Conservation (phyloP, 1,140 invertebrate species). For the Drosophila simulans region DNA sequence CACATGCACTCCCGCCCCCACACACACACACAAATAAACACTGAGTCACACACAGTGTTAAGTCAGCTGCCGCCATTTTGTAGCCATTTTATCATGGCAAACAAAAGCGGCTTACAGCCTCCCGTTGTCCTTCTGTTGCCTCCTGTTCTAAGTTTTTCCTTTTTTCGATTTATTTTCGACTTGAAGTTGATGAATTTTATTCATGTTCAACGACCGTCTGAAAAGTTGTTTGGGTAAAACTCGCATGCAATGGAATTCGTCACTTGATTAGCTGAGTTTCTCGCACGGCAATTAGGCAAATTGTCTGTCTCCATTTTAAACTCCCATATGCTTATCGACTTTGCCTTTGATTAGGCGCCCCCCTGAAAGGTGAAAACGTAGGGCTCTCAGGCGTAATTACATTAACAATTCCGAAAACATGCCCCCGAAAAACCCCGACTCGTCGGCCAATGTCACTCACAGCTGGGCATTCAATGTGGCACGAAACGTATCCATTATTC, state of each 20-base stretch:
- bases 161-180: conserved; percentile 30
- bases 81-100: conserved; percentile 73
- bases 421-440: conserved; percentile 30
- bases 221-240: conserved; percentile 52
- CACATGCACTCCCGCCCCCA: conserved; percentile 12
- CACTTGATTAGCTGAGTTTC: conserved; percentile 53
- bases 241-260: conserved; percentile 35
- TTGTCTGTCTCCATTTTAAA: conserved; percentile 60
- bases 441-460: conserved; percentile 68
- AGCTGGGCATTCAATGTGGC: conserved; percentile 74
- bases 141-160: neutral
- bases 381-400: conserved; percentile 76
- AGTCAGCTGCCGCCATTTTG: conserved; percentile 77
- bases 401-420: conserved; percentile 79
- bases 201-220: conserved; percentile 50
- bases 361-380: conserved; percentile 17
- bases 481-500: conserved; percentile 78
- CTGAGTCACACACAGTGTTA: conserved; percentile 34
- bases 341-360: conserved; percentile 30
- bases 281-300: conserved; percentile 69
- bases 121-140: conserved; percentile 2
- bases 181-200: conserved; percentile 69
- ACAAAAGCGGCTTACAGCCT: conserved; percentile 53
- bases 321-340: conserved; percentile 58
- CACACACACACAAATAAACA: conserved; percentile 5